Conservation (phyloP, 1,140 invertebrate genomes). For the Lerema accius region DNA sequence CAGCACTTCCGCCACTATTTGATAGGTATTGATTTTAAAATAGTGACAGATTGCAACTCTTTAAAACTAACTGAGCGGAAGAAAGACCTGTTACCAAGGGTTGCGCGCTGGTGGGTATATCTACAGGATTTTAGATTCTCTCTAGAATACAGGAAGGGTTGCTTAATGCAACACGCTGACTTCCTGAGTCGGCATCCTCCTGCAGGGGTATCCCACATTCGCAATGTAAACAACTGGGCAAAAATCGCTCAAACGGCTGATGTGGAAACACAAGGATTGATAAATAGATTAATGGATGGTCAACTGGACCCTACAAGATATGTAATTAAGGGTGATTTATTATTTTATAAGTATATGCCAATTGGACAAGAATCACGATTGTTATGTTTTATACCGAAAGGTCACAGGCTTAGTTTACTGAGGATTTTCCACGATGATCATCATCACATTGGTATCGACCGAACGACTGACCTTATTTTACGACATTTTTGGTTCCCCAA, state of each 20-base stretch:
- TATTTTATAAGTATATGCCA: not conserved
- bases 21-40: constrained; percentile 35
- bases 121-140: constrained; percentile 59
- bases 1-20: constrained; percentile 40
- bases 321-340: not conserved
- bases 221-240: constrained; percentile 24
- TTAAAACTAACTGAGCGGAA: constrained; percentile 40
- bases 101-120: constrained; percentile 59
- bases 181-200: constrained; percentile 12
- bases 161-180: constrained; percentile 4
- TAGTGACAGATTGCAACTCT: constrained; percentile 40
- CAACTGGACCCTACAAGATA: not conserved
- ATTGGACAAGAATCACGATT: not conserved
- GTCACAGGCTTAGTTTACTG: not conserved
- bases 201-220: constrained; percentile 5
- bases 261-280: not conserved
- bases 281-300: not conserved
- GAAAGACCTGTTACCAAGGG: constrained; percentile 52
- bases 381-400: not conserved
- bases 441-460: not conserved
- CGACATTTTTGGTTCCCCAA: not conserved
- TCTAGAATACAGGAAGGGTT: constrained; percentile 60
- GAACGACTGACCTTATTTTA: not conserved
- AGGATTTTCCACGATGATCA: not conserved
- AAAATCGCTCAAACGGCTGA: constrained; percentile 27